phyloP scores from a whole-genome alignment of 1,140 invertebrate species.

The Maconellicoccus hirsutus region DNA sequence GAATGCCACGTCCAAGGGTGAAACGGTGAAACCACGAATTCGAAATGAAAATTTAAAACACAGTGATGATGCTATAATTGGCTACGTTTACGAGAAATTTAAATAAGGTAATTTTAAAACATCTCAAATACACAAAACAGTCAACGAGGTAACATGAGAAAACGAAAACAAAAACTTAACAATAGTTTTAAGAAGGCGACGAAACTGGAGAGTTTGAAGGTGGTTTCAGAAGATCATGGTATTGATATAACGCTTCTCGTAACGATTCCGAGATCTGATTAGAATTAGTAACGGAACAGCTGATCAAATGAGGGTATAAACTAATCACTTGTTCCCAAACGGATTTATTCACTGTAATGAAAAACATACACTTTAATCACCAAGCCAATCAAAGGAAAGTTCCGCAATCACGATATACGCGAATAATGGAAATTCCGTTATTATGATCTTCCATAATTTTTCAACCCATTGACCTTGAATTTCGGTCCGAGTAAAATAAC shows the following conservation, averaged over 20 bases:
- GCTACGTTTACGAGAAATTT: background rate
- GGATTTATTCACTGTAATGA: slow-evolving; percentile 67
- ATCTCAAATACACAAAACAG: background rate
- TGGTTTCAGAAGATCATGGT: slow-evolving; percentile 69
- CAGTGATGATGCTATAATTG: no score
- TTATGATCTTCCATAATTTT: slow-evolving; percentile 15
- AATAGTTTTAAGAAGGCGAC: background rate
- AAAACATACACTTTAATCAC: slow-evolving; percentile 32
- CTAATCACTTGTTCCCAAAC: slow-evolving; percentile 88
- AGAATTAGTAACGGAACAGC: slow-evolving; percentile 62
- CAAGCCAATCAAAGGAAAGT: background rate
- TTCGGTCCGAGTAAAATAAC: no score
- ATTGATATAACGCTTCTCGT: slow-evolving; percentile 75
- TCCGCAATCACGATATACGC: background rate
- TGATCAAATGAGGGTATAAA: slow-evolving; percentile 80
- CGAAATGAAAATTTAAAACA: background rate
- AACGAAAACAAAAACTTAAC: slow-evolving; percentile 4
- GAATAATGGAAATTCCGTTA: background rate
- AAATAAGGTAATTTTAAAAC: background rate
- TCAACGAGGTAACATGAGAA: background rate
- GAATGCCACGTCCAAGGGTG: no score
- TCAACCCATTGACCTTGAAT: background rate
- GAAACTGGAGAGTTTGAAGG: slow-evolving; percentile 34
- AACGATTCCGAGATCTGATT: slow-evolving; percentile 69
- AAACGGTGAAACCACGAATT: background rate